Evolutionary conservation across 1,140 invertebrate species (phyloP).

Genomic region (Caenorhabditis briggsae): DNA sequence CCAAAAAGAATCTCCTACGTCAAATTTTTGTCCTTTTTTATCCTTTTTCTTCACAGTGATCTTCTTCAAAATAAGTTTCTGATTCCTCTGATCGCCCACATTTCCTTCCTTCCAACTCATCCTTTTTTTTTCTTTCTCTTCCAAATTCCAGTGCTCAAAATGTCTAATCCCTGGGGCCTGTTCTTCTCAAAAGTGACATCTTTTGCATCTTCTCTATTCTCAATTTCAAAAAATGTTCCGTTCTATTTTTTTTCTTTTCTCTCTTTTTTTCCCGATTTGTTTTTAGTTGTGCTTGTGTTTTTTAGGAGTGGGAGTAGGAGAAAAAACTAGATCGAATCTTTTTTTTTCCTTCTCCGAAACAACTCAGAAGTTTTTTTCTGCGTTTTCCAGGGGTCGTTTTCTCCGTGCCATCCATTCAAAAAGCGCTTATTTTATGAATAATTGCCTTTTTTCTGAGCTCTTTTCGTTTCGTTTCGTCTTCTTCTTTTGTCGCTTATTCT

Average conservation of each 20-base stretch:
- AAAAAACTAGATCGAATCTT: background rate
- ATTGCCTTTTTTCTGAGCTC: constrained; percentile 18
- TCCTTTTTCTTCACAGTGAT: constrained; percentile 11
- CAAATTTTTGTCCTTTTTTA: background rate
- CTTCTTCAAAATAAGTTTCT: background rate
- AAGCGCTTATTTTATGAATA: constrained; percentile 41
- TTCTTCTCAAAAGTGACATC: constrained; percentile 39
- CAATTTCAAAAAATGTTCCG: constrained; percentile 41
- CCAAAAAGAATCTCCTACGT: background rate
- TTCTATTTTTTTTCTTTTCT: constrained; percentile 5
- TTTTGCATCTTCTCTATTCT: background rate
- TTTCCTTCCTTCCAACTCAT: constrained; percentile 28
- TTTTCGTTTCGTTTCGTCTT: constrained; percentile 16
- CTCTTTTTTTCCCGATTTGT: background rate
- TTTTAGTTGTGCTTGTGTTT: background rate
- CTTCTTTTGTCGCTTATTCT: constrained; percentile 11
- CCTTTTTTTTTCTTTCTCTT: background rate
- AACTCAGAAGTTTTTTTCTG: background rate
- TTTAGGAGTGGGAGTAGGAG: background rate
- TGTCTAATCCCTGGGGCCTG: constrained; percentile 38
- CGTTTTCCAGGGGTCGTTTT: background rate
- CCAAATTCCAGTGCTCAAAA: constrained; percentile 9
- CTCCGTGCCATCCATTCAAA: constrained; percentile 25
- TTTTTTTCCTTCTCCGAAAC: background rate
- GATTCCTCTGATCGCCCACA: constrained; percentile 34